Conservation (phyloP, 2,113 vertebrate genomes). For the Lepus europaeus region DNA sequence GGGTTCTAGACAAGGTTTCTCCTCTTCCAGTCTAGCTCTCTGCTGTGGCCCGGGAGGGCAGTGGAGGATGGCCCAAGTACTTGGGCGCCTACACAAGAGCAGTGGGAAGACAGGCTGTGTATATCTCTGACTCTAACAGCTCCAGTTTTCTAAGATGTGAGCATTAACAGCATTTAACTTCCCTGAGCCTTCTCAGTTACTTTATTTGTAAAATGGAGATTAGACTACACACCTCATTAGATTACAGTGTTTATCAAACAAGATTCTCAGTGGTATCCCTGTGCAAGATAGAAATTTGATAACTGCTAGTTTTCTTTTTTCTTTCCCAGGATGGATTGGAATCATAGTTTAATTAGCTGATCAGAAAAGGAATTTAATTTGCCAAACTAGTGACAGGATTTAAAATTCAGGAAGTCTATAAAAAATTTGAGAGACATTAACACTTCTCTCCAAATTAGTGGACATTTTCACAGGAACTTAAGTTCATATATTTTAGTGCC, state of each 20-base stretch:
- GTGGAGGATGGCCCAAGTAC: too few species aligned
- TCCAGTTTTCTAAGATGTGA: not conserved
- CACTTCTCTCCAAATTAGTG: not conserved
- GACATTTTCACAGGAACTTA: not conserved
- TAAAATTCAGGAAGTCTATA: not conserved
- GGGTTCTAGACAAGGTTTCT: too few species aligned
- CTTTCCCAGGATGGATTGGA: not conserved
- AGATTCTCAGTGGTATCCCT: not conserved
- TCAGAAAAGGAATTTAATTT: not conserved
- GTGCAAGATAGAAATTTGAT: not conserved
- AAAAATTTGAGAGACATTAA: conserved; percentile 18
- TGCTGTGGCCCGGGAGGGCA: too few species aligned
- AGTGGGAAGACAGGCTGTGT: not conserved
- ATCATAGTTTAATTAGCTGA: not conserved
- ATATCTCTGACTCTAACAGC: not conserved
- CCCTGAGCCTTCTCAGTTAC: not conserved
- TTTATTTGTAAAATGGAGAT: not conserved
- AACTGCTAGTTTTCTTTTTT: not conserved
- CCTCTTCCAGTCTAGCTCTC: too few species aligned
- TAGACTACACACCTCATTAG: not conserved
- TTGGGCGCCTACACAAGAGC: not conserved
- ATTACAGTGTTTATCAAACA: not conserved
- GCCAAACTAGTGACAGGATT: not conserved
- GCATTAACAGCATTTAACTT: not conserved
- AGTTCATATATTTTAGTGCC: not conserved